Base-by-base conservation (phyloP, 2,113 vertebrate species). In the Baryphthengus martii region DNA sequence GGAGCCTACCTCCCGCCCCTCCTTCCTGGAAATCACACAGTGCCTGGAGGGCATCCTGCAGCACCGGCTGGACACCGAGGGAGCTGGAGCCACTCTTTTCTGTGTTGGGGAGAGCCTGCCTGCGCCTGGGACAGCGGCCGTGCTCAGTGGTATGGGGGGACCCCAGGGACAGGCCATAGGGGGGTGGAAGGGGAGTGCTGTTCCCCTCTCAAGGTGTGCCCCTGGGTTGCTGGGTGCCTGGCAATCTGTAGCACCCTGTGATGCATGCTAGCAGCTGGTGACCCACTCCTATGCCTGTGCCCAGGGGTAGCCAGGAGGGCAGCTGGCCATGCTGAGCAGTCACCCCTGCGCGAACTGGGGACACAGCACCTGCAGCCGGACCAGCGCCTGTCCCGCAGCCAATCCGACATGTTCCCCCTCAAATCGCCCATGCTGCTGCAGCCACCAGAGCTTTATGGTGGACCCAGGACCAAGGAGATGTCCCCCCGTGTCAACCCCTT, bases 401-500 rank as follows among this genome's bases (percentile, higher is more conserved):
- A 98, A 92, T 99, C 99, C 1, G 99, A 99, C 76, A 88, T 98
- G 96, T 97, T 99, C 76, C 84, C 98, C 6, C 96, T 97, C 13
- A 96, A 96, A 12, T 94, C 98, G 2, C 97, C 98, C 5, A 3
- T 92, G 40, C 68, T 83, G 55, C 73, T 71, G 63, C 4, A 6
- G 29, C 73, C 80, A 0, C 91, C 72, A 6, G 93, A 95, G 73
- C 97, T 97, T 55, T 78, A 13, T 13, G 14, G 40, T 0, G 97
- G 61, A 61, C 89, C 98, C 37, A 95, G 89, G 52, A 55, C 91
- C 74, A 95, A 76, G 78, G 98, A 98, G 68, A 98, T 61, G 1
- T 98, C 97, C 2, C 95, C 95, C 2, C 98, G 99, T 13, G 95
- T 99, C 95, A 99, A 99, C 96, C 99, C 99, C 17, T 99, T 99